Evolutionary conservation across 1,140 invertebrate species (phyloP), one percentile per base, ranked within the genome.

Genomic region (Macrotrachela quadricornifera): DNA sequence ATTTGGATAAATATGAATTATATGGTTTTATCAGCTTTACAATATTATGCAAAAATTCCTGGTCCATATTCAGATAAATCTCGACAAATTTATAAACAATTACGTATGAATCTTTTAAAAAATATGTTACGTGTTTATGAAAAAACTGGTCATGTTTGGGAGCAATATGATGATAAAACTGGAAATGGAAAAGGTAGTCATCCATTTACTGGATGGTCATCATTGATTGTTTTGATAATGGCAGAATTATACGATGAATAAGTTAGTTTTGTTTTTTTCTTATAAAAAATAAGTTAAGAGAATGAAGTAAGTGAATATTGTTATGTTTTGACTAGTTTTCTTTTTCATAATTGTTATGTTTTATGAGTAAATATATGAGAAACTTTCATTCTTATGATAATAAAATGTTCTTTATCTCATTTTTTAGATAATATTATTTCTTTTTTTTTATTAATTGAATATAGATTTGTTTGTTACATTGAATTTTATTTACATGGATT

Each of bases 1-100:
- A 83, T 99, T 57, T 99, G 94, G 94, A 81, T 97, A 40, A 96
- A 96, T 68, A 79, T 99, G n/a, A 97, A 99, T 71, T 99, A 87
- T 66, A 71, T 99, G 55, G 81, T 83, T 88, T 0, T 75, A 77
- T 57, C 79, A 57, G 80, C 91, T 0, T 71, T 97, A 12, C 69
- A 82, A 60, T 74, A 87, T 70, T 76, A 76, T 67, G 75, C 77
- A 0, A 30, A 30, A 30, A 63, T 72, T 0, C 69, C 74, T 8
- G 87, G 87, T 0, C 82, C 84, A 1, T 77, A 82, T 67, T 70
- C 75, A 40, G 65, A 67, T 0, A 60, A 77, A 57, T 82, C 88
- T 0, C 63, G 62, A 1, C 63, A 74, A 16, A 74, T 92, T 42
- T 90, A 94, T 64, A 61, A 62, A 0, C 74, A 81, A 59, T 69